Evolutionary conservation across 2,113 vertebrate species (phyloP).

Genomic region (Climacteris rufus): DNA sequence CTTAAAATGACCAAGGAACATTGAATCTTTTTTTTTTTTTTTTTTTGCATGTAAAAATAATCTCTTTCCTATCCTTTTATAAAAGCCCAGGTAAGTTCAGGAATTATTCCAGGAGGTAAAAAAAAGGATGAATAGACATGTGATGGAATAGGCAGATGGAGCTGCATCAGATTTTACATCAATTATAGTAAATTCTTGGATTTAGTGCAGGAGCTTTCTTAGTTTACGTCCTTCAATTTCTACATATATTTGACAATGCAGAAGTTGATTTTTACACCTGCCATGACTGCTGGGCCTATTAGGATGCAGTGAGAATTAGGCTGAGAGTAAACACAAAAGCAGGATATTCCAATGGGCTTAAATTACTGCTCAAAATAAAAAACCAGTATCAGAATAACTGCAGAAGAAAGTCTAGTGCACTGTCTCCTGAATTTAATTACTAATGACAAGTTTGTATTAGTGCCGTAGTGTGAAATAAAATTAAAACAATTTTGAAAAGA

Average conservation of each 20-base stretch:
- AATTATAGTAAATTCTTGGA: not conserved
- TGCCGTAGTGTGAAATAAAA: not conserved
- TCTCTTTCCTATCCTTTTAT: not conserved
- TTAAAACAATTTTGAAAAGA: not conserved
- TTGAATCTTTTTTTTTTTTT: not conserved
- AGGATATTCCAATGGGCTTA: not conserved
- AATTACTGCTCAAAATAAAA: not conserved
- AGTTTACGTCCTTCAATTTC: not conserved
- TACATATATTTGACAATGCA: not conserved
- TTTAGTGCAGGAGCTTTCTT: not conserved
- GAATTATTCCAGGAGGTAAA: not conserved
- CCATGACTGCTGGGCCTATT: not conserved
- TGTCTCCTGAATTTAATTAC: not conserved
- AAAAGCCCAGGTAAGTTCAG: not conserved
- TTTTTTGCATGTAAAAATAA: not conserved
- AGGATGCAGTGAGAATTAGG: constrained; percentile 59
- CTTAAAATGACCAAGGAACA: not conserved
- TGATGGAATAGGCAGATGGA: not conserved
- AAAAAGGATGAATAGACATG: not conserved
- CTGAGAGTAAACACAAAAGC: not conserved
- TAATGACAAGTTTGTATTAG: not conserved
- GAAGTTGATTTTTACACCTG: not conserved
- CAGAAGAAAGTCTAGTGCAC: not conserved
- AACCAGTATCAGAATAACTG: not conserved
- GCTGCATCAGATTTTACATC: not conserved